Percentiles rank a stretch among this genome's conserved stretches.
Conservation (phyloP, 2,888 invertebrate genomes). For the Dasypolia templi region DNA sequence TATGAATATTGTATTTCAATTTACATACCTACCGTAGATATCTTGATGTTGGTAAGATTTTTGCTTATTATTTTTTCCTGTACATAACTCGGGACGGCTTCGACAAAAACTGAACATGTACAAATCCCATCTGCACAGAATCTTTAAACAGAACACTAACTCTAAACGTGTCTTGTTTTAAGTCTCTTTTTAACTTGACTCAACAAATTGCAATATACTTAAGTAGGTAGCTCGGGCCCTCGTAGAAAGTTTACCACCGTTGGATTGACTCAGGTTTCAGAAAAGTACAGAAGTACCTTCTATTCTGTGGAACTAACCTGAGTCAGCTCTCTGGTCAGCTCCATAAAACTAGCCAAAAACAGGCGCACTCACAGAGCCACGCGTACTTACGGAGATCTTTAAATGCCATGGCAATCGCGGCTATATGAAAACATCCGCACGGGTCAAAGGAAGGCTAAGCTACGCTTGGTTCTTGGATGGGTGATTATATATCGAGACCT, state of each 20-base stretch:
- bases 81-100: neutral
- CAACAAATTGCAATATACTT: constrained; percentile 50
- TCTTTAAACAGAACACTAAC: constrained; percentile 5
- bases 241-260: constrained; percentile 38
- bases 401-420: neutral
- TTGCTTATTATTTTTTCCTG: neutral
- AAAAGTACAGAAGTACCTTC: constrained; percentile 8
- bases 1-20: neutral
- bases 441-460: neutral
- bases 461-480: neutral
- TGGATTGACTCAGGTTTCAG: constrained; percentile 26
- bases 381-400: neutral
- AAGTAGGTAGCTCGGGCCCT: constrained; percentile 40
- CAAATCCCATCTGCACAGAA: neutral
- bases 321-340: too few species aligned
- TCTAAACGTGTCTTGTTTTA: constrained; percentile 11
- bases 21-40: neutral
- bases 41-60: neutral
- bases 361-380: neutral
- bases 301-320: too few species aligned
- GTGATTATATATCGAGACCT: neutral
- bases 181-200: constrained; percentile 37
- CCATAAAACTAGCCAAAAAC: neutral
- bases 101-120: neutral
- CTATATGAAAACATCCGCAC: neutral